Conservation (phyloP, 1,140 invertebrate species). For the Drosophila malerkotliana region DNA sequence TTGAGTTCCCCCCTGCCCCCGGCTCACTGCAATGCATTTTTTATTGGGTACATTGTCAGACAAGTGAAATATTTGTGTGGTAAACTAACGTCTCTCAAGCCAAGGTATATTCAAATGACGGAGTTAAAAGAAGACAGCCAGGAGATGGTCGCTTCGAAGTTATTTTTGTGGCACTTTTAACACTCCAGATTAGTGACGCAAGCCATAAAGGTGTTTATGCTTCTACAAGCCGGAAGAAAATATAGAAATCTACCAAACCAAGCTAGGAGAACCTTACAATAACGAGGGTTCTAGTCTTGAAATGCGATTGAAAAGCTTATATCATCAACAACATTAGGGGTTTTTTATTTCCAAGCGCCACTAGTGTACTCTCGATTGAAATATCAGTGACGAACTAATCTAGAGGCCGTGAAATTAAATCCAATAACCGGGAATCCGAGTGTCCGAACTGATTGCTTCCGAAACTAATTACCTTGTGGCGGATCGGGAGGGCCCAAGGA, state of each 20-base stretch:
- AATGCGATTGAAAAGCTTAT: too few relatives aligned
- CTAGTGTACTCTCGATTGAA: neutral
- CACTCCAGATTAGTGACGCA: too few relatives aligned
- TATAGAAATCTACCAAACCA: too few relatives aligned
- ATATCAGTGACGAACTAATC: constrained; percentile 4
- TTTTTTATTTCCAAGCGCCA: too few relatives aligned
- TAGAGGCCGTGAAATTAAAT: constrained; percentile 6
- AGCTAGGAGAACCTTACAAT: too few relatives aligned
- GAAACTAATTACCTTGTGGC: constrained; percentile 39
- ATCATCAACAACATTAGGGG: too few relatives aligned
- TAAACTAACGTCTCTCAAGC: constrained; percentile 36
- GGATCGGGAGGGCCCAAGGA: constrained; percentile 21
- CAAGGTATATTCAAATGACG: constrained; percentile 9
- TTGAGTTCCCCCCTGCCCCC: constrained; percentile 24
- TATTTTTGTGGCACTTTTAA: neutral
- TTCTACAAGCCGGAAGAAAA: too few relatives aligned
- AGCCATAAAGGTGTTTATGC: too few relatives aligned
- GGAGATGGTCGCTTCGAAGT: neutral
- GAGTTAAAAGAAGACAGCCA: neutral
- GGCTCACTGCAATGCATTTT: constrained; percentile 53
- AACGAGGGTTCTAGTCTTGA: too few relatives aligned
- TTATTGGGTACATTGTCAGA: constrained; percentile 73
- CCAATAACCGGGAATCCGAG: constrained; percentile 15
- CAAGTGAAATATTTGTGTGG: constrained; percentile 58
- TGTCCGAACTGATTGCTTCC: constrained; percentile 27